Evolutionary conservation across 2,113 vertebrate genomes (phyloP), one percentile per base, ranked within the genome.

Genomic region (Electrona antarctica): DNA sequence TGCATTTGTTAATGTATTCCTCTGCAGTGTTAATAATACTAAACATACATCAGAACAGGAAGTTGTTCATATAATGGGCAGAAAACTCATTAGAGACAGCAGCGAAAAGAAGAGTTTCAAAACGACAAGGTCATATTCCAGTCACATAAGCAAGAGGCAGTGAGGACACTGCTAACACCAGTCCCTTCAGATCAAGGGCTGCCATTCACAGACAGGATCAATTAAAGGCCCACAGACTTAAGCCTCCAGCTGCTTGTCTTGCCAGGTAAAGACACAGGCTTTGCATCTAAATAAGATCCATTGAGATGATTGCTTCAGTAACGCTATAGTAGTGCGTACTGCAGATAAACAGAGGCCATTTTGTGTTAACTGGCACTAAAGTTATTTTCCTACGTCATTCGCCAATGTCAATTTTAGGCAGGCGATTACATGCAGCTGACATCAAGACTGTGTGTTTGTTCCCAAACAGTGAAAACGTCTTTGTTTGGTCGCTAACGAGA

Each of bases 51-150:
- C 49, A n/a, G 0, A 56, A 57, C 12, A 8, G n/a, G 12, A 29
- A 9, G 33, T 1, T 62, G 50, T 33, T 29, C n/a, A 14, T 64
- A 13, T 59, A 73, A 70, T 10, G 21, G 46, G 8, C 15, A 60
- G 51, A 45, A n/a, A 60, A 75, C n/a, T 62, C 50, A 72, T 73
- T 76, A 75, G 52, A 64, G 21, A 60, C 28, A 62, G 28, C 54
- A 56, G 7, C 57, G 33, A 78, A 70, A 58, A 47, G 54, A 54
- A 12, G 28, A 60, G 21, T 14, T 74, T 10, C 13, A 65, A 74
- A 87, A 84, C 79, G 60, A 80, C 84, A 89, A 88, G 86, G 85
- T 88, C 71, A 68, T 88, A 88, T 90, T 90, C 89, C 28, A 86
- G 74, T 69, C 85, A 90, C 85, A 90, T 61, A 67, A 15, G 65